Conservation (phyloP, 2,888 invertebrate genomes). For the Drosophila infuscata region DNA sequence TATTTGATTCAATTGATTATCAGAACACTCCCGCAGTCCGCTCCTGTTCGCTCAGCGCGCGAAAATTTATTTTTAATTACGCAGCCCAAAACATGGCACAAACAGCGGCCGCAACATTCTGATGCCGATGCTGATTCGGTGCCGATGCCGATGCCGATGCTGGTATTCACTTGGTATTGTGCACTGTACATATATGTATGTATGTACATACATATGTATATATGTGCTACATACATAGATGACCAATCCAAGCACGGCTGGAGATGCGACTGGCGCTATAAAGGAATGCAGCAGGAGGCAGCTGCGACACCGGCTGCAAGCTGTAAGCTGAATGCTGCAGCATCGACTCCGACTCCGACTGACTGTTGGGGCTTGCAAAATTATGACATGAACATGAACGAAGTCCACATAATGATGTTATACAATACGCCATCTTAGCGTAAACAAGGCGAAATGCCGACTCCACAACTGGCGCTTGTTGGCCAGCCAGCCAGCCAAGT, state of each 20-base stretch:
- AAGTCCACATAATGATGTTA: conserved; percentile 84
- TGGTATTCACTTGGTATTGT: conserved; percentile 30
- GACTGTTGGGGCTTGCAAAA: conserved; percentile 67
- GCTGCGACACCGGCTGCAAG: neutral
- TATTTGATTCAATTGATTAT: neutral
- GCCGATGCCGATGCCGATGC: conserved; percentile 47
- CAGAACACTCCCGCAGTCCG: conserved; percentile 22
- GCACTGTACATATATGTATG: conserved; percentile 4
- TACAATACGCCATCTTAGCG: conserved; percentile 83
- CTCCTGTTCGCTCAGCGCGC: conserved; percentile 62
- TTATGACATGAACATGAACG: conserved; percentile 84
- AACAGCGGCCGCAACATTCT: conserved; percentile 72
- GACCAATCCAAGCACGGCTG: conserved; percentile 39
- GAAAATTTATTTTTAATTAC: conserved; percentile 82
- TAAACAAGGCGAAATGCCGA: conserved; percentile 77
- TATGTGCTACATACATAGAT: neutral
- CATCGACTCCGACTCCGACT: neutral
- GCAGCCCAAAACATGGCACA: conserved; percentile 73
- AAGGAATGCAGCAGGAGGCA: conserved; percentile 38
- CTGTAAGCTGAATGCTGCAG: neutral
- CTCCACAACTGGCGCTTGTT: conserved; percentile 44
- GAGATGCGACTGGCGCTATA: conserved; percentile 45
- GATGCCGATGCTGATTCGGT: conserved; percentile 46
- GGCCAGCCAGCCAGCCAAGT: conserved; percentile 12
- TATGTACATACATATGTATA: conserved; percentile 2